A percentile compares a stretch with the other conserved stretches of the same genome.
These are phyloP conservation scores for Eupleurogrammus muticus DNA, from an alignment of 2,797 vertebrate genomes.

Conservation along the genomic window DNA sequence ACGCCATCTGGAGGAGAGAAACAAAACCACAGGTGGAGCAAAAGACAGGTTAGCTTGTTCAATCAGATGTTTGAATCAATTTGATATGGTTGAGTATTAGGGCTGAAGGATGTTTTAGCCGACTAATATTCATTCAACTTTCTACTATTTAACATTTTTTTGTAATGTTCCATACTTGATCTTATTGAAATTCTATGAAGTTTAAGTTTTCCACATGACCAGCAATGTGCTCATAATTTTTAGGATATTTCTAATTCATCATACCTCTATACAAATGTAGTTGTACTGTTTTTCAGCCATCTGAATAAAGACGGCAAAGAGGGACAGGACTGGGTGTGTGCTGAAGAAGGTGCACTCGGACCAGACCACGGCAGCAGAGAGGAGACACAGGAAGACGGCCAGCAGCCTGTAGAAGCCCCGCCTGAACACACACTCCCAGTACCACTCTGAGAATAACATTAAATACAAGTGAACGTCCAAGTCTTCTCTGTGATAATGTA, in stretches of 20 bases:
- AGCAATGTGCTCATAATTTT: too few species aligned
- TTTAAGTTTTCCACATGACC: too few species aligned
- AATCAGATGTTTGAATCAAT: neutral
- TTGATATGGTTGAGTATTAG: neutral
- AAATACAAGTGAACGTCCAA: neutral
- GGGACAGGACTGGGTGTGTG: conserved; percentile 90
- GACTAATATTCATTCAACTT: too few species aligned
- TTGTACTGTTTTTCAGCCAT: conserved; percentile 92
- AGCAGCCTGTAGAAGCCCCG: conserved; percentile 88
- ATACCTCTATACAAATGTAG: conserved; percentile 94
- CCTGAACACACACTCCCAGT: conserved; percentile 93
- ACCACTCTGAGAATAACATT: conserved; percentile 88
- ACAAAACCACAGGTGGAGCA: conserved; percentile 22
- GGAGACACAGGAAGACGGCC: conserved; percentile 86
- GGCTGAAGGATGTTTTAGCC: too few species aligned
- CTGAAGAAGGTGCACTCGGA: conserved; percentile 98
- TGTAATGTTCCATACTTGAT: too few species aligned
- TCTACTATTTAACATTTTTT: too few species aligned
- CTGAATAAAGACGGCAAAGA: conserved; percentile 94
- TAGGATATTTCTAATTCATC: neutral
- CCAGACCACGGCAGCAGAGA: conserved; percentile 94
- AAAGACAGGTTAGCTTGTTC: neutral
- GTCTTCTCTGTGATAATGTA: neutral
- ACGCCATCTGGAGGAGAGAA: conserved; percentile 87
- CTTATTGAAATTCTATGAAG: too few species aligned